A percentile compares a stretch with the other conserved stretches of the same genome.
Conservation (phyloP, 1,140 invertebrate genomes). For the Tenebrio molitor region DNA sequence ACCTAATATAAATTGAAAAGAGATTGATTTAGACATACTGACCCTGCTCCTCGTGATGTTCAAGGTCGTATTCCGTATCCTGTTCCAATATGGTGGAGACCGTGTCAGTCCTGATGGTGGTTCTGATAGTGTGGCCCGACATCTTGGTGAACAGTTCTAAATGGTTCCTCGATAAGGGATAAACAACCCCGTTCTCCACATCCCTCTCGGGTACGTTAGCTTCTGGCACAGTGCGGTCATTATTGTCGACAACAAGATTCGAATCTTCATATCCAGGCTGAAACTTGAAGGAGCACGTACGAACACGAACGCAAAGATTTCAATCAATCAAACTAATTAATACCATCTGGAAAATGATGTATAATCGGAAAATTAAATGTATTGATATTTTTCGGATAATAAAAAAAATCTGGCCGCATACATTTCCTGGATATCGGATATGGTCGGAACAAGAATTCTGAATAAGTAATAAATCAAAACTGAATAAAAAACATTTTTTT, state of each 20-base stretch:
- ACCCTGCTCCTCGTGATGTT: conserved; percentile 47
- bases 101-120: conserved; percentile 60
- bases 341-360: too few relatives aligned
- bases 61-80: conserved; percentile 56
- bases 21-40: not conserved
- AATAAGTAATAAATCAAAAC: too few relatives aligned
- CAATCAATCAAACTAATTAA: too few relatives aligned
- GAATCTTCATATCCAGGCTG: not conserved
- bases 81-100: conserved; percentile 62
- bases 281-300: too few relatives aligned
- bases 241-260: conserved; percentile 3
- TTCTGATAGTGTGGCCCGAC: conserved; percentile 48
- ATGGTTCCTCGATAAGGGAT: conserved; percentile 59
- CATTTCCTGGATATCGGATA: too few relatives aligned
- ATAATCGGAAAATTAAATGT: too few relatives aligned
- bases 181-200: conserved; percentile 43
- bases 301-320: not conserved
- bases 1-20: not conserved
- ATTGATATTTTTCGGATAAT: too few relatives aligned
- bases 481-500: too few relatives aligned
- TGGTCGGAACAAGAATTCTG: too few relatives aligned
- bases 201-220: not conserved
- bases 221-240: not conserved
- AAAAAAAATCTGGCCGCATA: too few relatives aligned
- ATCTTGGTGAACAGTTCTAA: conserved; percentile 59